Evolutionary conservation across 2,797 vertebrate species (phyloP).

Genomic region (Galaxias olidus): DNA sequence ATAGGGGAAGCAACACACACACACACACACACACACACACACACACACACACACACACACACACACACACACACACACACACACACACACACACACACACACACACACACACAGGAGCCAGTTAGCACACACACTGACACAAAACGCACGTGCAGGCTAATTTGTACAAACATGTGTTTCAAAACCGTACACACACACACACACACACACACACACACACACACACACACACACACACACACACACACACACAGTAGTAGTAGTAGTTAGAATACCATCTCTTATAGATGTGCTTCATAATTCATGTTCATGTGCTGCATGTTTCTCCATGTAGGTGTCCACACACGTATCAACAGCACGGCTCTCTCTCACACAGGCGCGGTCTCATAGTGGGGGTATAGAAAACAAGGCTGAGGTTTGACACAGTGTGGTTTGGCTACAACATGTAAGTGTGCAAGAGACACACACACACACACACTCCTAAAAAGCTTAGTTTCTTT

Average conservation of each 20-base stretch:
- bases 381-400: too few relatives aligned
- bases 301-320: neutral
- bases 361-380: too few relatives aligned
- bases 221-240: neutral
- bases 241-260: neutral
- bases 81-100: neutral
- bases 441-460: neutral
- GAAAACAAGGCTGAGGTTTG: too few relatives aligned
- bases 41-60: neutral
- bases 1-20: constrained; percentile 8
- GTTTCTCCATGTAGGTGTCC: too few relatives aligned
- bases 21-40: constrained; percentile 2
- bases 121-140: neutral
- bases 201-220: neutral
- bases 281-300: neutral
- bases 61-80: neutral
- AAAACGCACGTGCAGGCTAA: too few relatives aligned
- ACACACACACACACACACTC: neutral
- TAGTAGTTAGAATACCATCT: neutral
- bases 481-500: too few relatives aligned
- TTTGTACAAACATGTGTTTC: too few relatives aligned
- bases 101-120: neutral
- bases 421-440: neutral
- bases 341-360: too few relatives aligned
- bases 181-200: neutral